Evolutionary conservation across 2,888 invertebrate genomes (phyloP), one percentile per base, ranked within the genome.

Genomic region (Alentia gelatinosa): DNA sequence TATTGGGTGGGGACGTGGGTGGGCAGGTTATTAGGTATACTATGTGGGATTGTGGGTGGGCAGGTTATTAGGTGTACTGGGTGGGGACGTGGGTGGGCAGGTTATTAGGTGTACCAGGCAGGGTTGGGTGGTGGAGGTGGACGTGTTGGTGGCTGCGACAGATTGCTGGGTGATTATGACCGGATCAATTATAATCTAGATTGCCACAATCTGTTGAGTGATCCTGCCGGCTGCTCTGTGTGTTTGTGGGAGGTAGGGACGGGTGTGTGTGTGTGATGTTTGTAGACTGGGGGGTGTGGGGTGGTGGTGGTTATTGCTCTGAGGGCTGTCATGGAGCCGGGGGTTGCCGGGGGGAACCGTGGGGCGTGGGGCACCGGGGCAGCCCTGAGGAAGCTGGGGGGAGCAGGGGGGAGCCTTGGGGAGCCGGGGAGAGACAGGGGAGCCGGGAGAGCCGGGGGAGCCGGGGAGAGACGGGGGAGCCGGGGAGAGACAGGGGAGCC

Each of bases 141-240:
- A 33, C 15, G 68, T 68, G 74, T 33, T 15, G 74, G 47, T 19
- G 47, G 15, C 9, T 12, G 63, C 5, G 26, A 39, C 79, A 79
- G 79, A 79, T 79, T 79, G 79, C 79, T 23, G 79, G 37, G 15
- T 79, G 79, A 79, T 79, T 79, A 79, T 35, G 79, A 79, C 39
- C 37, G 39, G 79, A 79, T 79, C 79, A 79, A 79, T 79, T 79
- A 79, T 79, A 79, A 15, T 79, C 79, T 19, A n/a, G 79, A 79
- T 79, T 79, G 79, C 35, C 79, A 79, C 79, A 79, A 79, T 79
- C 79, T 79, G 79, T 39, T 79, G 79, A 79, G 79, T 79, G 79
- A 39, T 79, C 1, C 79, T 7, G n/a, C n/a, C n/a, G n/a, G n/a
- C n/a, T n/a, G 79, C 37, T 1, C 1, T 7, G 79, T 9, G 35